Base-by-base conservation (phyloP, 2,888 invertebrate species). In the Nomada goodeniana region DNA sequence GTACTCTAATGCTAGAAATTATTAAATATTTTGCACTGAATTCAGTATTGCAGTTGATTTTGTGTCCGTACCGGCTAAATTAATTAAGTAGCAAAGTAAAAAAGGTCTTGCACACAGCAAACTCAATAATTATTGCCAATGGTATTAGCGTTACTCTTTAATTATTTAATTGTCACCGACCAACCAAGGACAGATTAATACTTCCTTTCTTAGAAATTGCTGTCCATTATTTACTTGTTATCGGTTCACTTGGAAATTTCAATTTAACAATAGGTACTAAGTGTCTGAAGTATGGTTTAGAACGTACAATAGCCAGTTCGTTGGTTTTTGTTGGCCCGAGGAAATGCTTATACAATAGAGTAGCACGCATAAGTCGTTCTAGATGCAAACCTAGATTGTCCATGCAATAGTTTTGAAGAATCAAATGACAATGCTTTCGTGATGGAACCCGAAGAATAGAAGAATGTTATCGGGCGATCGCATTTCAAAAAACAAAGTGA, bases 391-490 rank as follows among this genome's bases (percentile, higher is more conserved):
- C 26, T 47, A 36, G 23, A 55, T 60, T 26, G 42, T 7, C 44
- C 52, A 15, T 7, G 23, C 15, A n/a, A 55, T 55, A 52, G 80
- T 78, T 80, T 78, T 44, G 42, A 26, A 68, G 15, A 63, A 44
- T 72, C 7, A 23, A 52, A 15, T 50, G 59, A 11, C 36, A n/a
- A 57, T 71, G 26, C n/a, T 71, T 55, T 20, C 20, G 42, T 13
- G 60, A 13, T 36, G 26, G 42, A 64, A 42, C n/a, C 9, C 10
- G 50, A 53, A 47, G 67, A 73, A 82, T 50, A 59, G 73, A 55
- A 72, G 71, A 47, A 29, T 52, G 80, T 74, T 60, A 85, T 50
- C 20, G 69, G 59, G 50, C 50, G 69, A 59, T 60, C 79, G 55
- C 50, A 59, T 79, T 69, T 68, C 80, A 50, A 63, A 52, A 29